A percentile compares a stretch with the other conserved stretches of the same genome.
Conservation (phyloP, 2,888 invertebrate genomes). For the Eupithecia dodoneata region DNA sequence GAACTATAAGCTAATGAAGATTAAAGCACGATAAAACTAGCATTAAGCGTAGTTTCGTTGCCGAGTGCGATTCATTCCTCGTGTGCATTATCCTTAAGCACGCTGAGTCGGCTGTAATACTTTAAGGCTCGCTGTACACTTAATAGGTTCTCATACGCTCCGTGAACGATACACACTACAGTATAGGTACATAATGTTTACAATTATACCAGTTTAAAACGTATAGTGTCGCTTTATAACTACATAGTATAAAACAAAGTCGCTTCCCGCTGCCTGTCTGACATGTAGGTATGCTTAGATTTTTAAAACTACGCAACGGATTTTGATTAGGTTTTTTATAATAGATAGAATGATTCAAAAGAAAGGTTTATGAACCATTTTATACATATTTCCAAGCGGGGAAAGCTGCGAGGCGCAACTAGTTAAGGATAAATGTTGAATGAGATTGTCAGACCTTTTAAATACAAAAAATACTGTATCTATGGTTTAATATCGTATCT, state of each 20-base stretch:
- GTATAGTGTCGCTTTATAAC: background rate
- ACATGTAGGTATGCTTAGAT: too few relatives aligned
- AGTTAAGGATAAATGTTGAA: background rate
- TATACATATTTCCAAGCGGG: too few relatives aligned
- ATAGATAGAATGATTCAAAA: too few relatives aligned
- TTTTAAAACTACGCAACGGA: too few relatives aligned
- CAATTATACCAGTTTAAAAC: background rate
- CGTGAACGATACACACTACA: background rate
- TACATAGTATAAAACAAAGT: too few relatives aligned
- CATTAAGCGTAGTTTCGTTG: slow-evolving; percentile 15
- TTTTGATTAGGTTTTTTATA: too few relatives aligned
- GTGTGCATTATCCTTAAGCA: slow-evolving; percentile 33
- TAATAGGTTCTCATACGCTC: background rate
- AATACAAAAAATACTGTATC: background rate
- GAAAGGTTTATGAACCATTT: too few relatives aligned
- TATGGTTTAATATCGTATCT: background rate
- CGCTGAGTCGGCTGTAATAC: slow-evolving; percentile 29
- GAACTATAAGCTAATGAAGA: slow-evolving; percentile 11
- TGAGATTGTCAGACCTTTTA: background rate
- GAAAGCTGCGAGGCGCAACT: too few relatives aligned
- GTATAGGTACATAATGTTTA: background rate
- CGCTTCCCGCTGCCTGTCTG: too few relatives aligned
- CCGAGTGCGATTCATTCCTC: slow-evolving; percentile 23
- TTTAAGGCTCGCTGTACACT: slow-evolving; percentile 32
- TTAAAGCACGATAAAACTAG: slow-evolving; percentile 10